Evolutionary conservation across 2,797 vertebrate species (phyloP).

Genomic region (Cirrhinus molitorella): DNA sequence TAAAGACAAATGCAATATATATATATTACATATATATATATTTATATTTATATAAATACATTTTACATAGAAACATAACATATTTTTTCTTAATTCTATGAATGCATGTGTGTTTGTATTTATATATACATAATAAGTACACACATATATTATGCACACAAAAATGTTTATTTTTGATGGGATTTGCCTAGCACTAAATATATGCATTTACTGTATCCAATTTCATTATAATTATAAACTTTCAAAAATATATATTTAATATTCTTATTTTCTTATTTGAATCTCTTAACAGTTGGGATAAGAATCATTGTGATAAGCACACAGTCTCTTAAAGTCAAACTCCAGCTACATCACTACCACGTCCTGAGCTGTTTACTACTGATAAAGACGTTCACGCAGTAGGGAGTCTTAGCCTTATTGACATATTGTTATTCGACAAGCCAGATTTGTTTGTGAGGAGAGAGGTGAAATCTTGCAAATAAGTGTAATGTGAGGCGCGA

Average conservation of each 20-base stretch:
- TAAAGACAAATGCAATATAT: too few species aligned
- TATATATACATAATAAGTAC: too few species aligned
- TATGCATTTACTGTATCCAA: not conserved
- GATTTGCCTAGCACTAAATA: too few species aligned
- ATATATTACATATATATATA: too few species aligned
- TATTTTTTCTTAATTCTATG: too few species aligned
- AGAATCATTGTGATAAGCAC: not conserved
- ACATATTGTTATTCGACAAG: constrained; percentile 12
- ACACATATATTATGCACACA: too few species aligned
- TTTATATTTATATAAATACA: too few species aligned
- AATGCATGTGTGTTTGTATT: too few species aligned
- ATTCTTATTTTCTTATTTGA: not conserved
- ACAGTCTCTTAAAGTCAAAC: not conserved
- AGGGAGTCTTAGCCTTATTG: constrained; percentile 9
- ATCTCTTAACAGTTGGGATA: not conserved
- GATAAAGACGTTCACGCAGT: constrained; percentile 4
- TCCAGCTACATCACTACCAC: not conserved
- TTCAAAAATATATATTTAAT: not conserved
- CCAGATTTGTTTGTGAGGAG: constrained; percentile 19
- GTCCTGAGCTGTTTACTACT: constrained; percentile 9
- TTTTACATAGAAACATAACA: too few species aligned
- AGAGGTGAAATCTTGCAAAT: constrained; percentile 30
- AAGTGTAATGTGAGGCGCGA: constrained; percentile 20
- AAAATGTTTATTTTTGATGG: too few species aligned
- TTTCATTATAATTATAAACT: not conserved